Base-by-base conservation (phyloP, 2,797 vertebrate species). In the Synanceia verrucosa region DNA sequence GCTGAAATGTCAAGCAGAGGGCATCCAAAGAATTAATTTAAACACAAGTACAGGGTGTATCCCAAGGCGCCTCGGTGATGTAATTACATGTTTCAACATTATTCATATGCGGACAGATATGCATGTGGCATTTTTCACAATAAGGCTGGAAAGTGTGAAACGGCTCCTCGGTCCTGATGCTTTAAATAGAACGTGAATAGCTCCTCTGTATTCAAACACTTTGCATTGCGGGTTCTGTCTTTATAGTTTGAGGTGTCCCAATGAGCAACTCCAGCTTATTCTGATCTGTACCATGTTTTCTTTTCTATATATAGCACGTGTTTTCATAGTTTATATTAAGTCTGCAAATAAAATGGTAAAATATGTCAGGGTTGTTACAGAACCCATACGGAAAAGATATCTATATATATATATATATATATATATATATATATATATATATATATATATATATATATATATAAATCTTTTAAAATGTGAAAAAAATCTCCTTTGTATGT, bases 61-160 rank as follows among this genome's bases (percentile, higher is more conserved):
- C 90, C 86, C 81, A 56, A 65, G 75, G 83, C 76, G 55, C 78
- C 70, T 3, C 19, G 8, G 52, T 86, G 84, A 89, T 89, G 88
- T 91, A 89, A 90, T 90, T 90, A 88, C 87, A 91, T 91, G 86
- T 91, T 92, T 89, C 82, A 77, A 78, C 88, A 92, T 92, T 92
- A 90, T 86, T 91, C 89, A 91, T 83, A 83, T 65, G 69, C 70
- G 76, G 84, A 73, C 77, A 73, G 78, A 72, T 66, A 47, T 68
- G 53, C 66, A 67, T 76, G 37, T 68, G 71, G 70, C 50, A 31
- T 81, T 78, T 34, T 48, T 78, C 79, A 78, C 73, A 73, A 73
- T 56, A 68, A 66, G 78, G 57, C 69, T 26, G 41, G 19, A 50
- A 65, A 62, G 28, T 29, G 26, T 28, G 64, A 56, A 39, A 55